These are phyloP conservation scores for Tamandua tetradactyla DNA, from an alignment of 2,797 vertebrate genomes.

Conservation along the genomic window DNA sequence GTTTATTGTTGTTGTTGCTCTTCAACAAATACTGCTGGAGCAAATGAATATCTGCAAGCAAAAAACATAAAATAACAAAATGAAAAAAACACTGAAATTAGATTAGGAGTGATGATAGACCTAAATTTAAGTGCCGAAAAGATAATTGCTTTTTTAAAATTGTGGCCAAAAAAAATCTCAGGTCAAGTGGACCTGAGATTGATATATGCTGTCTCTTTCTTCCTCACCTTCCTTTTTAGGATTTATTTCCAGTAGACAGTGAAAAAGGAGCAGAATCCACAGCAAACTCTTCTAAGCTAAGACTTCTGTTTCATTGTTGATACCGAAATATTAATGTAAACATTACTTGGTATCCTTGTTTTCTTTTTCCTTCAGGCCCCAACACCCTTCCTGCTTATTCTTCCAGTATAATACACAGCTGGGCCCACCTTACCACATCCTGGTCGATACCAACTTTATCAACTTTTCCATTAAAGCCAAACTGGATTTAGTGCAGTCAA, in stretches of 20 bases:
- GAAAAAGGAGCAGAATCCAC: background rate
- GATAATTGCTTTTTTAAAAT: background rate
- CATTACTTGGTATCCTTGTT: slow-evolving; percentile 59
- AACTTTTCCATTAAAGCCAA: slow-evolving; percentile 99
- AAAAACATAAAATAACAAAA: no score
- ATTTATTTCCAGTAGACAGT: background rate
- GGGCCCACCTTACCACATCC: slow-evolving; percentile 96
- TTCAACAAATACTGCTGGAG: no score
- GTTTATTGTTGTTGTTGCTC: no score
- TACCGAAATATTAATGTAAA: slow-evolving; percentile 2
- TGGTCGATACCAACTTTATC: slow-evolving; percentile 99
- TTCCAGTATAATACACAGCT: slow-evolving; percentile 99
- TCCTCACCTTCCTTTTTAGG: background rate
- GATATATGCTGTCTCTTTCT: background rate
- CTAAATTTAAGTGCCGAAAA: no score
- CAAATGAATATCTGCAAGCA: no score
- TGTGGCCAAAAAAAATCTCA: background rate
- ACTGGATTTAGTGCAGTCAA: slow-evolving; percentile 96
- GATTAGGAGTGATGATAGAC: no score
- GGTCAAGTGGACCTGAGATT: background rate
- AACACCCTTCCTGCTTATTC: slow-evolving; percentile 96
- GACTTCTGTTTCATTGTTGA: background rate
- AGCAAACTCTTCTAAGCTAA: background rate
- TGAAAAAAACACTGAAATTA: no score
- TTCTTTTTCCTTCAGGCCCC: slow-evolving; percentile 86